A percentile compares a stretch with the other conserved stretches of the same genome.
phyloP scores from a whole-genome alignment of 2,797 vertebrate genomes.

The Notamacropus eugenii region DNA sequence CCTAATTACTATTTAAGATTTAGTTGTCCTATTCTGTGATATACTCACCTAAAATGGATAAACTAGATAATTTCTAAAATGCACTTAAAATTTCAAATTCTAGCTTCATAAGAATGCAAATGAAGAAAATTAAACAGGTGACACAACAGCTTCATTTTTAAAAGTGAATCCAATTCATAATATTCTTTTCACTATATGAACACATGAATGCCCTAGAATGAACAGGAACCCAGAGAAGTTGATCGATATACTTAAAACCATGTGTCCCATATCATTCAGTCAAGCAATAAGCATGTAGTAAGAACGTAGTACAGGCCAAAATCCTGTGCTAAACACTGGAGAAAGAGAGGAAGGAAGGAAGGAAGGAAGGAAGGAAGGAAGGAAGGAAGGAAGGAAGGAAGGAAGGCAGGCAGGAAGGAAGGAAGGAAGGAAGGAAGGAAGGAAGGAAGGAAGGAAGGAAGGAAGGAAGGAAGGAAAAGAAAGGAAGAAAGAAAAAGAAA shows the following conservation, averaged over 20 bases:
- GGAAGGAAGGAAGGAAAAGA: too few species aligned
- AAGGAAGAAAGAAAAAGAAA: fast-evolving
- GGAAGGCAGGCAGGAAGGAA: too few species aligned
- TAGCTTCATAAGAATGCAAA: slow-evolving; percentile 51
- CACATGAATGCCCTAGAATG: background rate
- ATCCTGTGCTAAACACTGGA: too few species aligned
- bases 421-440: too few species aligned
- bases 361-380: fast-evolving
- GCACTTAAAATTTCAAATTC: slow-evolving; percentile 26
- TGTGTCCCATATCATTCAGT: background rate
- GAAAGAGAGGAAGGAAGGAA: background rate
- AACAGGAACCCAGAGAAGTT: background rate
- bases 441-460: too few species aligned
- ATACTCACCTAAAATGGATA: slow-evolving; percentile 23
- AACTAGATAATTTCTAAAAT: slow-evolving; percentile 17
- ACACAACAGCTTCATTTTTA: slow-evolving; percentile 61
- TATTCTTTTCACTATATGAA: background rate
- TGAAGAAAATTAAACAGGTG: slow-evolving; percentile 66
- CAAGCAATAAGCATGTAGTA: too few species aligned
- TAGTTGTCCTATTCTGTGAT: background rate
- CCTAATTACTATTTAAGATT: background rate
- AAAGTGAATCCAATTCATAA: slow-evolving; percentile 46
- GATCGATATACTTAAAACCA: too few species aligned
- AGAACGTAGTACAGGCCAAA: too few species aligned
- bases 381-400: too few species aligned